Percentiles rank a stretch among this genome's conserved stretches.
Evolutionary conservation across 2,797 vertebrate genomes (phyloP).

Genomic region (Knipowitschia caucasica): DNA sequence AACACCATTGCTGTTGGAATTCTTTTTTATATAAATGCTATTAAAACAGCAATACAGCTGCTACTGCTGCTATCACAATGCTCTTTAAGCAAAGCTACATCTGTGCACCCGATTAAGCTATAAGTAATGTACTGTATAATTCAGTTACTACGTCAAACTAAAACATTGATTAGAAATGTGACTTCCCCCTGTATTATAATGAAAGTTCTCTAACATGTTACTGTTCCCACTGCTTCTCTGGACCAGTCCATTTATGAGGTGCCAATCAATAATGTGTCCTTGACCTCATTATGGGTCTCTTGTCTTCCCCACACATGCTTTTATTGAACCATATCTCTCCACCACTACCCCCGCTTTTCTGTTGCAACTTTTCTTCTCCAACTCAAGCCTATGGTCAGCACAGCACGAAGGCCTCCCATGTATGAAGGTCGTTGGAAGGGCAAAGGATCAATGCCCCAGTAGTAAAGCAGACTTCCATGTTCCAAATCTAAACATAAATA

Average conservation of each 20-base stretch:
- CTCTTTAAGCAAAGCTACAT: background rate
- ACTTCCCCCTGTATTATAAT: background rate
- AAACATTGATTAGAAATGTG: background rate
- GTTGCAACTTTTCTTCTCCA: constrained; percentile 20
- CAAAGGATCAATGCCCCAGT: background rate
- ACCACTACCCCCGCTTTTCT: constrained; percentile 27
- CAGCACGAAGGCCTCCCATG: background rate
- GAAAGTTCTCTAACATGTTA: constrained; percentile 28
- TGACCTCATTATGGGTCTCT: constrained; percentile 74
- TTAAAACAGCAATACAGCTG: too few species aligned
- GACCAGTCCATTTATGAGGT: constrained; percentile 66
- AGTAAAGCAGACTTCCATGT: background rate
- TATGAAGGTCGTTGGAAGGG: constrained; percentile 3
- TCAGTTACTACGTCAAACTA: background rate
- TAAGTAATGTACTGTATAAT: background rate
- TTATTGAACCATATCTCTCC: constrained; percentile 74
- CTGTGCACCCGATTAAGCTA: background rate
- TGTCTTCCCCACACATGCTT: constrained; percentile 53
- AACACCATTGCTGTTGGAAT: too few species aligned
- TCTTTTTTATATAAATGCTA: too few species aligned
- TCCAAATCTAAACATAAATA: background rate
- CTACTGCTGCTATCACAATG: background rate
- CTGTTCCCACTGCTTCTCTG: constrained; percentile 27
- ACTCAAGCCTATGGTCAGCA: constrained; percentile 6
- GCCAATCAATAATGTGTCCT: constrained; percentile 71